These are phyloP conservation scores for Himantopus leucocephalus DNA, from an alignment of 2,113 vertebrate species.

Conservation along the genomic window DNA sequence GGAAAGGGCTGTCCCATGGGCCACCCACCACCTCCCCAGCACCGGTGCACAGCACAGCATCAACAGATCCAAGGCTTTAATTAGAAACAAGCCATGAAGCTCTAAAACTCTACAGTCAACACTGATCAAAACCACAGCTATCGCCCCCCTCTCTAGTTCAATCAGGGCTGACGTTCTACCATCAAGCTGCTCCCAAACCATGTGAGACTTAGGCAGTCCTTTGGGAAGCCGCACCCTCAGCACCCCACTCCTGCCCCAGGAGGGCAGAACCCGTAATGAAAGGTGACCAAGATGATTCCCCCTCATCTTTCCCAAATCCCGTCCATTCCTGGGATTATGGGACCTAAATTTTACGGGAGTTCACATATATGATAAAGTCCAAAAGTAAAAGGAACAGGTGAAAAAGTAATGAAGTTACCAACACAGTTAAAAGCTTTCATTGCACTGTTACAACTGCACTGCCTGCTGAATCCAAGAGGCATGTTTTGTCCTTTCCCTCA, in stretches of 20 bases:
- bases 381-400: neutral
- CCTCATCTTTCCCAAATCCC: neutral
- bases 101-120: neutral
- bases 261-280: accelerated
- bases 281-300: neutral
- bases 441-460: too few species aligned
- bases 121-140: neutral
- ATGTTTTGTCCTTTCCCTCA: neutral
- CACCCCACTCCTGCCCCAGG: neutral
- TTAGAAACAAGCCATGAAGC: neutral
- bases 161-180: neutral
- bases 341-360: neutral
- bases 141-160: accelerated
- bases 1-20: neutral
- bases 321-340: accelerated
- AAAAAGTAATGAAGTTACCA: neutral
- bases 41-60: accelerated
- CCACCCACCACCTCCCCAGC: neutral
- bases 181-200: accelerated
- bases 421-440: accelerated
- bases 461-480: neutral
- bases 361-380: neutral
- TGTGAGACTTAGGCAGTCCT: accelerated
- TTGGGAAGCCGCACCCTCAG: neutral
- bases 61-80: neutral